Base-by-base conservation (phyloP, 2,888 invertebrate species). In the Xestia sexstrigata region DNA sequence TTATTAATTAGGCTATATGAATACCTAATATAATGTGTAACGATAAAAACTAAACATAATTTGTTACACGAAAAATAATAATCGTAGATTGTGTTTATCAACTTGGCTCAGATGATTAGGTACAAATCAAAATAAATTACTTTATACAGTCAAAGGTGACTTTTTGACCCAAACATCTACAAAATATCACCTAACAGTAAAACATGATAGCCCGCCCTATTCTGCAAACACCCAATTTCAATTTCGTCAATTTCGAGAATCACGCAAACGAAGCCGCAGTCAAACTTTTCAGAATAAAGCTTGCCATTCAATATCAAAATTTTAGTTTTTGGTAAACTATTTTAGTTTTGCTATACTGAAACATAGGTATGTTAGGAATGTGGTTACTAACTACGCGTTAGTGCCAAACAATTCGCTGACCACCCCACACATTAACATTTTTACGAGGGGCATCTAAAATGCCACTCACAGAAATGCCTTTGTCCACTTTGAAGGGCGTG, bases 401-500 rank as follows among this genome's bases (percentile, higher is more conserved):
- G 85, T 87, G 87, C 86, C 87, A 81, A 87, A 89, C 89, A 88
- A 89, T 90, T 91, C 90, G 88, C 87, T 87, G 82, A 79, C 82
- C 85, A 87, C 92, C 93, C 95, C 92, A 92, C 91, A 88, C 90
- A 93, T 94, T 94, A 94, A 94, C 92, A 93, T 91, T 92, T 93
- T 92, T 91, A 90, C 90, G 91, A 93, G 93, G 93, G 93, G 89
- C 92, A 91, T 91, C 93, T 89, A 90, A 94, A 95, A 94, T 92
- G 94, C 93, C 95, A 95, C 94, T 93, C 93, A 93, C 95, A 95
- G 94, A 92, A 91, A 92, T 92, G 92, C 95, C 92, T 94, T 96
- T 96, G 96, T 96, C 96, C 96, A 95, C 91, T 96, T 92, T 93
- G 93, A 94, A 93, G 94, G 93, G 94, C 92, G 94, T 93, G 94